Conservation (phyloP, 2,797 vertebrate species). For the Malacoctenus gilli region DNA sequence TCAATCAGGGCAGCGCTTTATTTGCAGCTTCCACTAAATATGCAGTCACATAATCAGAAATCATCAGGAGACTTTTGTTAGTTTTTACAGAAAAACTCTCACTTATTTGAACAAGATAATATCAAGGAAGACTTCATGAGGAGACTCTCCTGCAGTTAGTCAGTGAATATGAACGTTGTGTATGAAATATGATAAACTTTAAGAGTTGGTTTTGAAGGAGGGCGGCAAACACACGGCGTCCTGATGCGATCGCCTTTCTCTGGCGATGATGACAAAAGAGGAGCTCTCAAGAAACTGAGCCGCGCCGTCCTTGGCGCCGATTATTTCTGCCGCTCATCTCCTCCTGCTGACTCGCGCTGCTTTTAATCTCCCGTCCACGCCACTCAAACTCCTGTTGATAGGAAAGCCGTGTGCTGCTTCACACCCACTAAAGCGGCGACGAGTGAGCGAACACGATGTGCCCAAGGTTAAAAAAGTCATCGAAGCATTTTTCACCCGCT, state of each 20-base stretch:
- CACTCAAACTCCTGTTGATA: constrained; percentile 31
- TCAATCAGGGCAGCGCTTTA: constrained; percentile 41
- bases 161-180: no score
- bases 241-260: neutral
- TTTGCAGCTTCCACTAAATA: constrained; percentile 36
- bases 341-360: constrained; percentile 15
- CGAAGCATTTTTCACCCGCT: constrained; percentile 1
- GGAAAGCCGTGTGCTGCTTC: constrained; percentile 39
- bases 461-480: constrained; percentile 54
- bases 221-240: neutral
- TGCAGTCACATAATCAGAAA: constrained; percentile 20
- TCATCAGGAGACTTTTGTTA: no score
- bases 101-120: no score
- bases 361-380: constrained; percentile 42
- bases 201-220: no score
- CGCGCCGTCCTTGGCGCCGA: constrained; percentile 25
- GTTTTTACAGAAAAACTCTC: no score
- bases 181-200: no score
- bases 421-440: constrained; percentile 30
- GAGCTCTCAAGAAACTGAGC: no score
- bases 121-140: no score
- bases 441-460: constrained; percentile 31
- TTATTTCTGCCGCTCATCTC: constrained; percentile 15
- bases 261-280: constrained; percentile 5
- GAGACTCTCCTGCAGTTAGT: no score